phyloP scores from a whole-genome alignment of 1,140 invertebrate genomes.

The Hyles euphorbiae region DNA sequence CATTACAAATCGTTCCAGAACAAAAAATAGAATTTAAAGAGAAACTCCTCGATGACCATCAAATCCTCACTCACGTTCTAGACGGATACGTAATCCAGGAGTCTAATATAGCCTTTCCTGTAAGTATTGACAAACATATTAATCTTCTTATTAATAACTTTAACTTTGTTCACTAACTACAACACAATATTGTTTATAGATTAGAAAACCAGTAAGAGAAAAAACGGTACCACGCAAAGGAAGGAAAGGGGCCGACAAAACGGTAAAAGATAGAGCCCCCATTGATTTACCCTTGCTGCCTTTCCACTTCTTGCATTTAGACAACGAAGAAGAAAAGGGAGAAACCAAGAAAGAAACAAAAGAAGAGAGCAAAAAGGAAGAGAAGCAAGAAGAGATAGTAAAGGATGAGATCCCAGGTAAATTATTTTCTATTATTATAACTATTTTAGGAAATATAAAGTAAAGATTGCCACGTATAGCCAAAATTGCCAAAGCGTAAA shows the following conservation, averaged over 20 bases:
- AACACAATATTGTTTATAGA: conserved; percentile 22
- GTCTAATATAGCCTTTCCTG: conserved; percentile 62
- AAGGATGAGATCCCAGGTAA: conserved; percentile 1
- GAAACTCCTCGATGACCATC: conserved; percentile 2
- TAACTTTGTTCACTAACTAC: neutral
- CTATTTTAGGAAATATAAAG: too few species aligned
- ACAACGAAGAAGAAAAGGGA: conserved; percentile 18
- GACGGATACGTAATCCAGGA: conserved; percentile 67
- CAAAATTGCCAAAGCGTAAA: too few species aligned
- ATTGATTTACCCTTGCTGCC: conserved; percentile 21
- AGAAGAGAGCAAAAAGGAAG: conserved; percentile 13
- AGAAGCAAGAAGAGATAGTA: conserved; percentile 22
- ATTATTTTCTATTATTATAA: too few species aligned
- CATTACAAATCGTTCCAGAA: neutral
- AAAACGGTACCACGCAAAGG: conserved; percentile 29
- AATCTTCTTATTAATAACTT: too few species aligned
- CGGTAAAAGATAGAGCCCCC: conserved; percentile 16
- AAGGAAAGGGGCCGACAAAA: conserved; percentile 20
- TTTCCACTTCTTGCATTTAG: conserved; percentile 21
- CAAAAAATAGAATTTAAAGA: conserved; percentile 7
- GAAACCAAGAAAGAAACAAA: conserved; percentile 23
- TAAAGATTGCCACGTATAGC: too few species aligned
- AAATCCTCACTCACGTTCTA: conserved; percentile 51
- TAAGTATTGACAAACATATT: conserved; percentile 33
- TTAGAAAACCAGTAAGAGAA: conserved; percentile 49